Conservation (phyloP, 2,888 invertebrate species). For the Notodonta dromedarius region DNA sequence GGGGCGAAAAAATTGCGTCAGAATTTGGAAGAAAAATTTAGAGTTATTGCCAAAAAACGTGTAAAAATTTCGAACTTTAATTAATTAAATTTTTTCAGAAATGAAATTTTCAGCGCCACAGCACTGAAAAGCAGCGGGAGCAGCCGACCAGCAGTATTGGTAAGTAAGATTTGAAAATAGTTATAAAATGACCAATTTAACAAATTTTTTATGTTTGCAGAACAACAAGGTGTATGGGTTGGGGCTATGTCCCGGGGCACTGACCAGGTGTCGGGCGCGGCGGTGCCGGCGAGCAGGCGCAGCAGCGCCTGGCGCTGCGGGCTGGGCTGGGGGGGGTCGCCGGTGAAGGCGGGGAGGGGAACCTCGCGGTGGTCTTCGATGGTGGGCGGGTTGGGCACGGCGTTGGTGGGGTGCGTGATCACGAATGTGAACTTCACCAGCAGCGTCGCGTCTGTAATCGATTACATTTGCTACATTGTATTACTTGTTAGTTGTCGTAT, state of each 20-base stretch:
- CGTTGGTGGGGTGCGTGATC: slow-evolving; percentile 89
- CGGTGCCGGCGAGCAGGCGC: slow-evolving; percentile 83
- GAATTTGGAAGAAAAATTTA: no score
- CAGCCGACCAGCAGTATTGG: no score
- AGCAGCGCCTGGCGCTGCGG: slow-evolving; percentile 86
- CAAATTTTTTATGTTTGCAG: no score
- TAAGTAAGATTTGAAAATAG: no score
- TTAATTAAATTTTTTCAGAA: no score
- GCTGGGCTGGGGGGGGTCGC: slow-evolving; percentile 74
- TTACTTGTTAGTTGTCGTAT: background rate
- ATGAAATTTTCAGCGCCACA: no score
- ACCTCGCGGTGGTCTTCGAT: slow-evolving; percentile 86
- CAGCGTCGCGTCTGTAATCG: slow-evolving; percentile 83
- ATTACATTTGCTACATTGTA: background rate
- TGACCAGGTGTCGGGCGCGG: slow-evolving; percentile 64
- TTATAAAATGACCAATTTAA: no score
- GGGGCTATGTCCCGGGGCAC: slow-evolving; percentile 3
- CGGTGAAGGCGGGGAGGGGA: slow-evolving; percentile 75
- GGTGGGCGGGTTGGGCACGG: slow-evolving; percentile 88
- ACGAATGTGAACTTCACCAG: slow-evolving; percentile 88
- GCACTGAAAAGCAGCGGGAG: no score
- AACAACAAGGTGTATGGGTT: no score
- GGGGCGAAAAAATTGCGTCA: no score
- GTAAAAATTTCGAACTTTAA: no score
- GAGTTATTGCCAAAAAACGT: no score